phyloP scores from a whole-genome alignment of 2,797 vertebrate genomes.

The Dendrocincla tyrannina region DNA sequence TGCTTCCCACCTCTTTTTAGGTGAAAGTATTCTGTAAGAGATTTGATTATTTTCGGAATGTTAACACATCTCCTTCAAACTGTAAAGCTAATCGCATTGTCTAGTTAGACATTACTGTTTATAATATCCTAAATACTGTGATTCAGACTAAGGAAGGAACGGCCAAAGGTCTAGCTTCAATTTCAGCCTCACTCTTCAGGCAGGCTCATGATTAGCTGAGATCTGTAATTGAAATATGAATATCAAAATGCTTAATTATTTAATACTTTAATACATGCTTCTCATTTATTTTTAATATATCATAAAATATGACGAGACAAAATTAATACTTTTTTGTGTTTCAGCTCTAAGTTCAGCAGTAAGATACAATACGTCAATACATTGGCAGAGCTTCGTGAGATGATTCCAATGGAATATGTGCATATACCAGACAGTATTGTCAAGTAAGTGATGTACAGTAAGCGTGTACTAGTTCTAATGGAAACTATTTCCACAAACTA shows the following conservation, averaged over 20 bases:
- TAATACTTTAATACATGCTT: neutral
- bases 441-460: slow-evolving; percentile 81
- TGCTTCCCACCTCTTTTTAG: neutral
- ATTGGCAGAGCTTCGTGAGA: slow-evolving; percentile 84
- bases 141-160: neutral
- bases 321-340: neutral
- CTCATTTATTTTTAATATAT: neutral
- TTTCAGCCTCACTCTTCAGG: neutral
- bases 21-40: neutral
- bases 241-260: neutral
- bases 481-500: neutral
- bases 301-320: neutral
- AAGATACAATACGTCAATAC: slow-evolving; percentile 92
- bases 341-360: slow-evolving; percentile 94
- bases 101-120: neutral
- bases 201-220: neutral
- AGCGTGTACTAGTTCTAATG: neutral
- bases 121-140: neutral
- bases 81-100: neutral
- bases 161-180: neutral
- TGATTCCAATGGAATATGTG: slow-evolving; percentile 92
- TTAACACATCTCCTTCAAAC: neutral
- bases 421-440: slow-evolving; percentile 90
- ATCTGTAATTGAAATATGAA: neutral
- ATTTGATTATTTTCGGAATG: neutral